These are phyloP conservation scores for Phyllotis vaccarum DNA, from an alignment of 2,797 vertebrate species.

Conservation along the genomic window DNA sequence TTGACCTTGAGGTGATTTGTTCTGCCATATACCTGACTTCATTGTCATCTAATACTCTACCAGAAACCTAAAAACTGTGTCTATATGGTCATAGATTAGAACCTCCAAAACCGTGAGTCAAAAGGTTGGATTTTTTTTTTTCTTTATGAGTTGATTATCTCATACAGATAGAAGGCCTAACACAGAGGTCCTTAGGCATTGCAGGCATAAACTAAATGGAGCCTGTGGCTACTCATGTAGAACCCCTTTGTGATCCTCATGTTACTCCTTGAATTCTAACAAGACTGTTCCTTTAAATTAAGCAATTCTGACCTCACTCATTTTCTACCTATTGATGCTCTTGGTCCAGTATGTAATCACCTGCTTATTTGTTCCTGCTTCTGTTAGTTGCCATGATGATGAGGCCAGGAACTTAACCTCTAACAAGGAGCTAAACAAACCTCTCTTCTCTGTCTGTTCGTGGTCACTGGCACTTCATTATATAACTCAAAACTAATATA, in stretches of 20 bases:
- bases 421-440: no score
- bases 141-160: not conserved
- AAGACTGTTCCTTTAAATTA: not conserved
- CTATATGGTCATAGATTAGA: not conserved
- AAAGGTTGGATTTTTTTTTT: not conserved
- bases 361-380: not conserved
- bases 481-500: not conserved
- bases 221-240: no score
- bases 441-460: not conserved
- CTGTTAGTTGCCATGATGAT: no score
- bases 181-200: no score
- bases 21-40: no score
- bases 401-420: not conserved
- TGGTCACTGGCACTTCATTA: not conserved
- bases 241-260: no score
- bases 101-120: not conserved
- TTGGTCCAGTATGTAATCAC: not conserved
- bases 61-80: not conserved
- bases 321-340: not conserved
- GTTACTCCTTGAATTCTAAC: not conserved
- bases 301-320: no score
- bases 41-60: not conserved
- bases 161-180: not conserved
- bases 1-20: not conserved
- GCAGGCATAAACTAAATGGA: no score